These are phyloP conservation scores for Panthera leo DNA, from an alignment of 2,113 vertebrate genomes.

Conservation along the genomic window DNA sequence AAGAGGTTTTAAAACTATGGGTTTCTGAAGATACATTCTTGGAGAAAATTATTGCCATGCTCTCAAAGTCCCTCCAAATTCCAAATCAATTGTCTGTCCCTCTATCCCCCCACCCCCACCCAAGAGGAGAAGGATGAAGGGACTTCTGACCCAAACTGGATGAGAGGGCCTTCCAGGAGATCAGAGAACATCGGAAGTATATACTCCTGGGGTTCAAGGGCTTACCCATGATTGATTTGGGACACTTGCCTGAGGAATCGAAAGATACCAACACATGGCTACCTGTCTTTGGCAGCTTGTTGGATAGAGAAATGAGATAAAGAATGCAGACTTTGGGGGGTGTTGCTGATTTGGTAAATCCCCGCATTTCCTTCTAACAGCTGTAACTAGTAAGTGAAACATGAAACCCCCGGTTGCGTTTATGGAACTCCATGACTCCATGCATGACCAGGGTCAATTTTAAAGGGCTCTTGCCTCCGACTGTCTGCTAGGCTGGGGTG, in stretches of 20 bases:
- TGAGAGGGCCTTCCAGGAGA: accelerated
- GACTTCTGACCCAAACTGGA: background rate
- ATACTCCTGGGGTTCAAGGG: accelerated
- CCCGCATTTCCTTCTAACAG: background rate
- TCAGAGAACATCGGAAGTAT: background rate
- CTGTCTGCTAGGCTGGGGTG: background rate
- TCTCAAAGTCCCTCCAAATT: background rate
- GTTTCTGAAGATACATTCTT: background rate
- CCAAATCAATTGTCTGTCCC: background rate
- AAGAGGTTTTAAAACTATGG: background rate
- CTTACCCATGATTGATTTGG: background rate
- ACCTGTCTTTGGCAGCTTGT: background rate
- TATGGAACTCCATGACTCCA: background rate
- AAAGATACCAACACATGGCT: background rate
- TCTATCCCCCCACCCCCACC: background rate
- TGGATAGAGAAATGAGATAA: background rate
- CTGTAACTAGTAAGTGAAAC: background rate
- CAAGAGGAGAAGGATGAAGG: background rate
- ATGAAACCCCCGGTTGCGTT: background rate
- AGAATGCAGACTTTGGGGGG: accelerated
- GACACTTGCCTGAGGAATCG: background rate
- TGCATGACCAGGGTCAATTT: background rate
- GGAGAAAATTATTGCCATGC: background rate
- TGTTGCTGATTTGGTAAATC: background rate
- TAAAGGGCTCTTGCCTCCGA: background rate